phyloP scores from a whole-genome alignment of 2,113 vertebrate species.

The Mionectes macconnelli region DNA sequence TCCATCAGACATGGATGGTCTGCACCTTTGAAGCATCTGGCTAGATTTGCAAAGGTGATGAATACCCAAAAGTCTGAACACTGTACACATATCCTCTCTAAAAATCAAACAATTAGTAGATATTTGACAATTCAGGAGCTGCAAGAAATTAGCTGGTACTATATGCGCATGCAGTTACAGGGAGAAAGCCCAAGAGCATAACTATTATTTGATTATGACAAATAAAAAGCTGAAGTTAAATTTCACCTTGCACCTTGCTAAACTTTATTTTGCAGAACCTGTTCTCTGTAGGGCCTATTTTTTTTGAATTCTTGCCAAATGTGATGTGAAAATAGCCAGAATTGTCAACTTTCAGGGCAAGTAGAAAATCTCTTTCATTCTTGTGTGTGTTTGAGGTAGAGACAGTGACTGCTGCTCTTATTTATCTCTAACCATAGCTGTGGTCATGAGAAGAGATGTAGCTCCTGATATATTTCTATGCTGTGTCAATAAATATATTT shows the following conservation, averaged over 20 bases:
- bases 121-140: background rate
- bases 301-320: background rate
- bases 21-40: background rate
- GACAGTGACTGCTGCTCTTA: background rate
- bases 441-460: background rate
- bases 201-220: background rate
- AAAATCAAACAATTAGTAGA: background rate
- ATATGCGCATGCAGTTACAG: background rate
- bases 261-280: constrained; percentile 14
- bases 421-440: background rate
- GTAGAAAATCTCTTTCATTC: background rate
- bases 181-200: background rate
- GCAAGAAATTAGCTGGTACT: background rate
- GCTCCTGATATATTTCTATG: background rate
- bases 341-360: background rate
- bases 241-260: constrained; percentile 2
- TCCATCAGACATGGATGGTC: no score
- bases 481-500: background rate
- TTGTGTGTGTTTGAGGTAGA: background rate
- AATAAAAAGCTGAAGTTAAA: constrained; percentile 13
- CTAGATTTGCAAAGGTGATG: background rate
- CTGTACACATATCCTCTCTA: background rate
- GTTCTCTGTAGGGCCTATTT: background rate
- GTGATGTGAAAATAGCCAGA: background rate
- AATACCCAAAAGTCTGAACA: background rate